Evolutionary conservation across 2,888 invertebrate genomes (phyloP).

Genomic region (Alcis repandata): DNA sequence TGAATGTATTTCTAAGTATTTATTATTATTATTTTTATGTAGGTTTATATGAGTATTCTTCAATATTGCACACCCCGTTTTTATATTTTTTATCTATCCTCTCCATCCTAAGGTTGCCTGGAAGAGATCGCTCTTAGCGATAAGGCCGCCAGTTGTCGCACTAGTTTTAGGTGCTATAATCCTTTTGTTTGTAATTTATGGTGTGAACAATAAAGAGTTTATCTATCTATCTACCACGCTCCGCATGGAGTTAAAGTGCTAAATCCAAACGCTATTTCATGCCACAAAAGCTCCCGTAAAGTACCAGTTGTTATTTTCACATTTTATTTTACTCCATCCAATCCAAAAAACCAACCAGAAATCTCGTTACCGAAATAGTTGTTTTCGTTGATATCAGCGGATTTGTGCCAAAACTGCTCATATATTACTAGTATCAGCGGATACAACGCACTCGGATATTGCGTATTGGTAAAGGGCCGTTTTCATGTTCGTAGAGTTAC

Average conservation of each 20-base stretch:
- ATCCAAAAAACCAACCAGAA: constrained; percentile 11
- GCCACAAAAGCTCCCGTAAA: background rate
- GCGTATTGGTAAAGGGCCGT: constrained; percentile 13
- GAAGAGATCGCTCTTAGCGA: too few relatives aligned
- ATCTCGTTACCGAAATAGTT: constrained; percentile 24
- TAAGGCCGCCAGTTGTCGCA: too few relatives aligned
- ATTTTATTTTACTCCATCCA: constrained; percentile 11
- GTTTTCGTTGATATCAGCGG: constrained; percentile 18
- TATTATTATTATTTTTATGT: too few relatives aligned
- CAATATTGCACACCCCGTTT: too few relatives aligned
- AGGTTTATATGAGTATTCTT: too few relatives aligned
- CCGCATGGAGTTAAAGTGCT: background rate
- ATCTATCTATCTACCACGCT: too few relatives aligned
- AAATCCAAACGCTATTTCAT: background rate
- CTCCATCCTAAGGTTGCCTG: too few relatives aligned
- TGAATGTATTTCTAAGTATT: too few relatives aligned
- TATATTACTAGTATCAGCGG: constrained; percentile 28
- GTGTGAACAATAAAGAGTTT: too few relatives aligned
- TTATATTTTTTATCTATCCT: too few relatives aligned
- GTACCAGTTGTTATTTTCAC: background rate
- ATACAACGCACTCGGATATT: constrained; percentile 26
- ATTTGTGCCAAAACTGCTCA: constrained; percentile 29
- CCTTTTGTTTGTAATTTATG: too few relatives aligned
- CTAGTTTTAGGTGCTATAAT: too few relatives aligned
- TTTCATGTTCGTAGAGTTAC: background rate